These are phyloP conservation scores for Artibeus jamaicensis DNA, from an alignment of 2,797 vertebrate genomes.

Conservation along the genomic window DNA sequence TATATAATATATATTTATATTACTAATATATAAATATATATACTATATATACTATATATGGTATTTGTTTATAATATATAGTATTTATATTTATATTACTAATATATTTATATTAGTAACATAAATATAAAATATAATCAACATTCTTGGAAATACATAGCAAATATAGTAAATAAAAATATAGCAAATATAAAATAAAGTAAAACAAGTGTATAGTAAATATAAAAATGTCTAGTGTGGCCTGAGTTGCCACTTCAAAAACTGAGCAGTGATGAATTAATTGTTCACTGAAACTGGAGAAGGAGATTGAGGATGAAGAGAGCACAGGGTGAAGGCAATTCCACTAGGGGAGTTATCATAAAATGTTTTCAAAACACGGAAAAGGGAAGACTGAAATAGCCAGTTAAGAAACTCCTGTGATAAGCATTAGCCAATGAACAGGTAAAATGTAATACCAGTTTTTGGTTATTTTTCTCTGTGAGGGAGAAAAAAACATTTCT, in stretches of 20 bases:
- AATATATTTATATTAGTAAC: too few species aligned
- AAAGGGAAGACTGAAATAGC: not conserved
- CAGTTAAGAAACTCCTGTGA: not conserved
- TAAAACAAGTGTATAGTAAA: too few species aligned
- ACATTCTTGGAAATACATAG: too few species aligned
- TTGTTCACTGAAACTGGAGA: not conserved
- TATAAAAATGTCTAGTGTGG: not conserved
- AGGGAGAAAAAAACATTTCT: not conserved
- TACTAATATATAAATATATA: too few species aligned
- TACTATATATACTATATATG: too few species aligned
- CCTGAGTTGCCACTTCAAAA: not conserved
- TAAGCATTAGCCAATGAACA: not conserved
- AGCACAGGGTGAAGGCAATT: not conserved
- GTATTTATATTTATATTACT: too few species aligned
- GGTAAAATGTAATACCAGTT: not conserved
- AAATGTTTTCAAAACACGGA: not conserved
- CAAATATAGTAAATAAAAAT: too few species aligned
- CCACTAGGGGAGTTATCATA: not conserved
- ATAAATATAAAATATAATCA: too few species aligned
- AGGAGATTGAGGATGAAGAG: not conserved
- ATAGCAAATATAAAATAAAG: too few species aligned
- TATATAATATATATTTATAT: too few species aligned
- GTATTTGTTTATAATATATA: too few species aligned
- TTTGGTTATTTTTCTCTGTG: not conserved
- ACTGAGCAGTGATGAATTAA: not conserved